These are phyloP conservation scores for Babylonia areolata DNA, from an alignment of 1,140 invertebrate species.

Conservation along the genomic window DNA sequence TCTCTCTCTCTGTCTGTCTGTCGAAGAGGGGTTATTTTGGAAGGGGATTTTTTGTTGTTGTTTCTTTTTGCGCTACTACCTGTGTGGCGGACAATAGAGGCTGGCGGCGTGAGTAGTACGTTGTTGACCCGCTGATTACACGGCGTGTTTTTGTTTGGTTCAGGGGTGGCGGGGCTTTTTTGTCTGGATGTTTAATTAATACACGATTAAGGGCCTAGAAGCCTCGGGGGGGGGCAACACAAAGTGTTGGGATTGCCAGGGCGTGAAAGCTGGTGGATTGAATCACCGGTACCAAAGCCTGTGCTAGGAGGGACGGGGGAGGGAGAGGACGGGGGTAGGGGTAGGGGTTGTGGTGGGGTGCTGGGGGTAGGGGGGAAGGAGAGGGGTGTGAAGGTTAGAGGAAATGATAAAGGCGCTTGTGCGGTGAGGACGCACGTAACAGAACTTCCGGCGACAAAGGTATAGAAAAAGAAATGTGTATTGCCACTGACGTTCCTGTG, in stretches of 20 bases:
- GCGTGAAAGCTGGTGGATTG: background rate
- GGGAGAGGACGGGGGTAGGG: background rate
- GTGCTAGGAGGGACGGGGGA: background rate
- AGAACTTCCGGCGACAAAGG: too few species aligned
- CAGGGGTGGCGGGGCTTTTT: too few species aligned
- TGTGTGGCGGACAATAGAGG: too few species aligned
- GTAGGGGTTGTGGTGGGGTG: background rate
- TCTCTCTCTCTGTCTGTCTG: too few species aligned
- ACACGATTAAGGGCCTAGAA: background rate
- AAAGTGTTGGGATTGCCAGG: background rate
- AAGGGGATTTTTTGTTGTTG: too few species aligned
- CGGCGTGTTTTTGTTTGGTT: background rate
- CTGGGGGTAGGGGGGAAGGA: background rate
- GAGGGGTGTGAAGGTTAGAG: background rate
- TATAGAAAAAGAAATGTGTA: too few species aligned
- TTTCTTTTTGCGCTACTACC: too few species aligned
- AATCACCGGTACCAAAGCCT: background rate
- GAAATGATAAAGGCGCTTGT: background rate
- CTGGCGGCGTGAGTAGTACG: background rate
- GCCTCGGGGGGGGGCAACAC: background rate
- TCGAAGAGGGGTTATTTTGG: too few species aligned
- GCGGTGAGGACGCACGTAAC: too few species aligned
- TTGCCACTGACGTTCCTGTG: too few species aligned
- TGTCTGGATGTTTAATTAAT: conserved; percentile 29
- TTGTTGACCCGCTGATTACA: background rate